These are phyloP conservation scores for Alitta virens DNA, from an alignment of 2,888 invertebrate genomes.

Conservation along the genomic window DNA sequence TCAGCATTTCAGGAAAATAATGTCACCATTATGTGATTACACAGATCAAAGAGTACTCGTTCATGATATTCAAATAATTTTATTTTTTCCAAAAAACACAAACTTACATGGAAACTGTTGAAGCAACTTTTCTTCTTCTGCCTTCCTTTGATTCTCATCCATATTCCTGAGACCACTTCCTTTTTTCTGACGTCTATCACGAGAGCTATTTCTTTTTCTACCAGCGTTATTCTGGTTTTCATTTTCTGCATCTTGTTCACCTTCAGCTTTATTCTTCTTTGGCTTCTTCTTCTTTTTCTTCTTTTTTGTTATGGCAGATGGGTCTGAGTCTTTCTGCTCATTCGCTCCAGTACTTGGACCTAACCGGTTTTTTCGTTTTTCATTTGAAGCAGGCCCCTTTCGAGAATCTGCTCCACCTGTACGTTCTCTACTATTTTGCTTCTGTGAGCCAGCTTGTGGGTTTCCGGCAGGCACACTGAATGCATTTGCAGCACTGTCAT, in stretches of 20 bases:
- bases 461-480: no score
- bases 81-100: no score
- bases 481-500: background rate
- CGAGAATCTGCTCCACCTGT: background rate
- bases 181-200: no score
- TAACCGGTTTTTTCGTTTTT: background rate
- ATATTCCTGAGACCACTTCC: no score
- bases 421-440: background rate
- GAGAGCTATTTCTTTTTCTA: background rate
- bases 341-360: background rate
- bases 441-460: background rate
- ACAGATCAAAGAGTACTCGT: no score
- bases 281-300: background rate
- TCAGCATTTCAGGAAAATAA: no score
- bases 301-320: background rate
- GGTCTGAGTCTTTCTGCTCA: background rate
- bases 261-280: background rate
- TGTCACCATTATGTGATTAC: no score
- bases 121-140: no score
- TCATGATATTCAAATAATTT: no score
- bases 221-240: background rate
- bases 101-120: no score
- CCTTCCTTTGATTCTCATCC: no score
- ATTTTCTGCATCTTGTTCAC: background rate
- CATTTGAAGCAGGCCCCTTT: background rate